Evolutionary conservation across 2,797 vertebrate genomes (phyloP).

Genomic region (Pseudocheirus occidentalis): DNA sequence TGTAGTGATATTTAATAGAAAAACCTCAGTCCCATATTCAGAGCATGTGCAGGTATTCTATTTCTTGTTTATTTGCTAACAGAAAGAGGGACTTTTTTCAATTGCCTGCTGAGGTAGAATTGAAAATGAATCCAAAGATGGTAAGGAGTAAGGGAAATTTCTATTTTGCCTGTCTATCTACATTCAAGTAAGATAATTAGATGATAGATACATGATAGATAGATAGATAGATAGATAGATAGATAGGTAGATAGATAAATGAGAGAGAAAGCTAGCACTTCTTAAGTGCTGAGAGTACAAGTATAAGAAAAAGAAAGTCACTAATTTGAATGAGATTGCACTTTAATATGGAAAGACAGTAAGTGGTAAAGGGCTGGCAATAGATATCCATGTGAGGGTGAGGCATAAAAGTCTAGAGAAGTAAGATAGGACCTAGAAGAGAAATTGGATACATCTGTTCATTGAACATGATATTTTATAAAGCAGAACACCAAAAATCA

Average conservation of each 20-base stretch:
- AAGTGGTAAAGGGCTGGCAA: neutral
- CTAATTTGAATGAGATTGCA: neutral
- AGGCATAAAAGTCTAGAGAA: neutral
- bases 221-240: no score
- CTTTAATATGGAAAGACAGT: neutral
- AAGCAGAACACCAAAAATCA: neutral
- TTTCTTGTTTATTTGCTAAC: neutral
- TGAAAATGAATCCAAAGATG: neutral
- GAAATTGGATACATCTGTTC: neutral
- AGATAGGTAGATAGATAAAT: no score
- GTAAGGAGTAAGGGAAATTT: neutral
- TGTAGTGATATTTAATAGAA: neutral
- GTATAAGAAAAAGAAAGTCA: neutral
- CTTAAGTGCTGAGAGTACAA: no score
- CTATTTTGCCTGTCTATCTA: no score
- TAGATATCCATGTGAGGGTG: neutral
- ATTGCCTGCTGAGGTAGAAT: neutral
- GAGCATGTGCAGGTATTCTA: neutral
- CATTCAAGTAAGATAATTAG: no score
- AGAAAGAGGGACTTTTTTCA: neutral
- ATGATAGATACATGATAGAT: no score
- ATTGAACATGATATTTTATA: neutral
- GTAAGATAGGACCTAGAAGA: no score
- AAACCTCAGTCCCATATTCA: neutral
- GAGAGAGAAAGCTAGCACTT: no score